Evolutionary conservation across 2,113 vertebrate genomes (phyloP).

Genomic region (Heterocephalus glaber): DNA sequence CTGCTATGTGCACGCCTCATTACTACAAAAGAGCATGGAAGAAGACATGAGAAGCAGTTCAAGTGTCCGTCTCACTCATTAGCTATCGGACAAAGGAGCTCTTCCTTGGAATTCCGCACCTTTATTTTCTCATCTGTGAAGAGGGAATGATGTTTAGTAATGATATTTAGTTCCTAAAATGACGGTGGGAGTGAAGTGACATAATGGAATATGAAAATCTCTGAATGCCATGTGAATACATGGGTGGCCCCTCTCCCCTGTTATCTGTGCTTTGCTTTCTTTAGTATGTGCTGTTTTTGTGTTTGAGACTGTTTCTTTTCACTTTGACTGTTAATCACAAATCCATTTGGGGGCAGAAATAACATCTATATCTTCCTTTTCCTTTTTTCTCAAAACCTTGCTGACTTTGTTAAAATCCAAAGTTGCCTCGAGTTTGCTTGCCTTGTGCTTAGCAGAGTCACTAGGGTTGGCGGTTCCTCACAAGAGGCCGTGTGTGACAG

Average conservation of each 20-base stretch:
- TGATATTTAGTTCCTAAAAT: rapidly evolving
- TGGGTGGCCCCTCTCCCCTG: rapidly evolving
- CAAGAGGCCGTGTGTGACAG: rapidly evolving
- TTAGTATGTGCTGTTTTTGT: rapidly evolving
- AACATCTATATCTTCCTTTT: not conserved
- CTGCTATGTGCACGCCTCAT: rapidly evolving
- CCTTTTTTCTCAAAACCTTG: not conserved
- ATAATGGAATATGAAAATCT: rapidly evolving
- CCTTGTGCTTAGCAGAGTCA: rapidly evolving
- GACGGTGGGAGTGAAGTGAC: too few species aligned
- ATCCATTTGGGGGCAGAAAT: rapidly evolving
- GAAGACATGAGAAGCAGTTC: rapidly evolving
- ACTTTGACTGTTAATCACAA: too few species aligned
- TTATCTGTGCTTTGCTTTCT: rapidly evolving
- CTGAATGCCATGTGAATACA: rapidly evolving
- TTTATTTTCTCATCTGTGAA: not conserved
- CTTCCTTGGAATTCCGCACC: rapidly evolving
- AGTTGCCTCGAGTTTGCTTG: rapidly evolving
- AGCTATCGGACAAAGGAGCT: not conserved
- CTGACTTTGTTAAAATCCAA: not conserved
- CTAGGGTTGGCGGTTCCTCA: rapidly evolving
- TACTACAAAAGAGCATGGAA: rapidly evolving
- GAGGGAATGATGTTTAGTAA: rapidly evolving
- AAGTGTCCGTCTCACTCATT: rapidly evolving
- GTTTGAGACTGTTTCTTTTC: not conserved